phyloP scores from a whole-genome alignment of 1,140 invertebrate genomes.

The Phthorimaea operculella region DNA sequence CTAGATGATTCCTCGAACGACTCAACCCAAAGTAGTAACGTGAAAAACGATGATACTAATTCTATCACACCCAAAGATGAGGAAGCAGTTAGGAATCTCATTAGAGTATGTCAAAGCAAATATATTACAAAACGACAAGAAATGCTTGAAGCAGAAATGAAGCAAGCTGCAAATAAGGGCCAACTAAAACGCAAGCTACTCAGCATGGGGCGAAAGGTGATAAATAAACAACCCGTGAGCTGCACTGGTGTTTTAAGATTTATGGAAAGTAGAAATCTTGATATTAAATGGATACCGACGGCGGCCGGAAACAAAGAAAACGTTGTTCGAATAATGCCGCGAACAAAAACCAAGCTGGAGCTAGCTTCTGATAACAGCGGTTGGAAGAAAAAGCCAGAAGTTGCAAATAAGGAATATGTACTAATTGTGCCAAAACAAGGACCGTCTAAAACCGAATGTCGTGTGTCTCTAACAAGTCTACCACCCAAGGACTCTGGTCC shows the following conservation, averaged over 20 bases:
- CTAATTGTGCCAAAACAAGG: no score
- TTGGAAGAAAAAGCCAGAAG: slow-evolving; percentile 14
- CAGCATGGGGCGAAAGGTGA: slow-evolving; percentile 48
- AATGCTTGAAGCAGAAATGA: slow-evolving; percentile 11
- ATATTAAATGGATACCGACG: slow-evolving; percentile 35
- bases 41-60: slow-evolving; percentile 24
- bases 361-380: slow-evolving; percentile 10
- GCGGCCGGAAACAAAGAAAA: slow-evolving; percentile 15
- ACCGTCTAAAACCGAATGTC: no score
- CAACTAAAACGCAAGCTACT: slow-evolving; percentile 46
- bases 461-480: no score
- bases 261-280: slow-evolving; percentile 46
- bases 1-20: slow-evolving; percentile 36
- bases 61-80: slow-evolving; percentile 19
- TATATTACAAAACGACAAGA: slow-evolving; percentile 24
- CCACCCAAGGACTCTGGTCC: no score
- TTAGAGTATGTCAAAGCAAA: slow-evolving; percentile 25
- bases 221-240: slow-evolving; percentile 35
- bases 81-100: background rate
- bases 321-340: slow-evolving; percentile 30
- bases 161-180: slow-evolving; percentile 10
- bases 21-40: background rate
- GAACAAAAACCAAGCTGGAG: slow-evolving; percentile 19
- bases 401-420: no score
- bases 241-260: slow-evolving; percentile 44